Evolutionary conservation across 2,797 vertebrate species (phyloP).

Genomic region (Cephalopachus bancanus): DNA sequence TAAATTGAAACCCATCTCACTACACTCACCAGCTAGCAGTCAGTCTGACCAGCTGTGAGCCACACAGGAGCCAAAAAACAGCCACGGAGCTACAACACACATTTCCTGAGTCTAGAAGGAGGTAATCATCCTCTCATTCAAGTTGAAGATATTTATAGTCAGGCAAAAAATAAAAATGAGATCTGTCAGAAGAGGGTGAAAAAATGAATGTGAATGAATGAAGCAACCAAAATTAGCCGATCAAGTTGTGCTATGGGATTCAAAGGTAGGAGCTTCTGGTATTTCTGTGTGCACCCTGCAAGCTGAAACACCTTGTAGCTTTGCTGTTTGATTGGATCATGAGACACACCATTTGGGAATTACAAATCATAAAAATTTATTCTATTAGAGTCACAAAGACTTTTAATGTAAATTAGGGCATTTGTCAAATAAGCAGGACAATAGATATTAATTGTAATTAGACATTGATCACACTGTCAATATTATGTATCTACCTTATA

Average conservation of each 20-base stretch:
- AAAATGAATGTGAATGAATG: conserved; percentile 9
- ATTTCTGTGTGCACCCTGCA: not conserved
- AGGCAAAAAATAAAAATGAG: conserved; percentile 56
- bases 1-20: not conserved
- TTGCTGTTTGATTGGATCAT: not conserved
- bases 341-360: not conserved
- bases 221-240: not conserved
- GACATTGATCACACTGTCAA: conserved; percentile 4
- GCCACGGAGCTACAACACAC: not conserved
- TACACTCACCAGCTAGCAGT: not conserved
- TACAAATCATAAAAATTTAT: not conserved
- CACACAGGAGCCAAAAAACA: not conserved
- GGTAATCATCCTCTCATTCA: conserved; percentile 25
- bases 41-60: not conserved
- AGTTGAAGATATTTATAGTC: conserved; percentile 51
- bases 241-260: not conserved
- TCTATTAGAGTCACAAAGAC: conserved; percentile 22
- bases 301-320: not conserved
- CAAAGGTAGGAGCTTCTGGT: not conserved
- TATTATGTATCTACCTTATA: not conserved
- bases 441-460: conserved; percentile 55
- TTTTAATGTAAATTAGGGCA: conserved; percentile 22
- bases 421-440: conserved; percentile 63
- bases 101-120: conserved; percentile 11
- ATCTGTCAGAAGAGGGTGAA: conserved; percentile 27